Base-by-base conservation (phyloP, 2,797 vertebrate species). In the Gallinago nigripennis region DNA sequence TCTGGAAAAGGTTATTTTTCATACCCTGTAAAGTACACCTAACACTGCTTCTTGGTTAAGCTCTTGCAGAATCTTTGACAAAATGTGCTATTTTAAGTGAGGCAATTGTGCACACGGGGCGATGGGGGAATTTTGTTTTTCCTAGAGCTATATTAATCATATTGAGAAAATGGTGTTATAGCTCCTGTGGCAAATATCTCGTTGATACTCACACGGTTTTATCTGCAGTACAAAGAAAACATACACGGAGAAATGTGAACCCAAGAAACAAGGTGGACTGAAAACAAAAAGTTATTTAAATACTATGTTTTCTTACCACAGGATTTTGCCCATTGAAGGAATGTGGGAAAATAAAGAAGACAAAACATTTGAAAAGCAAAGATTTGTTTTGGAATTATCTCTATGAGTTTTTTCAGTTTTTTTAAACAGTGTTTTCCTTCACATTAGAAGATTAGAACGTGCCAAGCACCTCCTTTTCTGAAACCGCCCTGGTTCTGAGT, bases 261-360 rank as follows among this genome's bases (percentile, higher is more conserved):
- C 31, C 8, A 24, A 76, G 78, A 54, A 68, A 83, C 77, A 82
- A 84, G 81, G 70, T 28, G 60, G 45, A 23, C n/a, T 63, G 58
- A 63, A 94, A 97, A 48, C 51, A 77, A 30, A 39, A 94, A 81
- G 66, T 92, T 90, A 37, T 91, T 82, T 77, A 51, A 88, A 86
- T 80, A 31, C 77, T 45, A 0, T 28, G 51, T 63, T 94, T 94
- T 93, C 91, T 84, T 88, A 66, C 43, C 21, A 28, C 70, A 73
- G 63, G 66, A 66, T 82, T 91, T 91, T 60, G 18, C 45, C 73
- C 4, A 11, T 70, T 82, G 53, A 63, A 72, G 30, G 60, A 77
- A 77, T 73, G 58, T 94, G 86, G 78, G 88, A 92, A 95, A 94
- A 88, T 66, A 92, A 88, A 81, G 70, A 92, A 45, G 48, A 41